phyloP scores from a whole-genome alignment of 2,113 vertebrate species.

The Ursus arctos region DNA sequence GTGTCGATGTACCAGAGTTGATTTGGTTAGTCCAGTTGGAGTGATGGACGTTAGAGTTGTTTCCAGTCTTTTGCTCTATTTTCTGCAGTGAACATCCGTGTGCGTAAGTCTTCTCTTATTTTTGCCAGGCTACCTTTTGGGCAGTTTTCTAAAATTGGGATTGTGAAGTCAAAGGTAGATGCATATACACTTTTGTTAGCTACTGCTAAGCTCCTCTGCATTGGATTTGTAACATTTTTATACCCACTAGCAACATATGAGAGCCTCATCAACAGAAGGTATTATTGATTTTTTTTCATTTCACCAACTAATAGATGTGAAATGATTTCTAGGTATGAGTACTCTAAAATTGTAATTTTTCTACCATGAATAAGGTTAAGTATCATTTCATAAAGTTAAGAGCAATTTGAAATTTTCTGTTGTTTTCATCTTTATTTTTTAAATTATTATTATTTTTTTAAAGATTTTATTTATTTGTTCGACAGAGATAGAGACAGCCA shows the following conservation, averaged over 20 bases:
- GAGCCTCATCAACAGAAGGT: neutral
- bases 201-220: neutral
- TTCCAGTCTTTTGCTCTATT: neutral
- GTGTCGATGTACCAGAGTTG: neutral
- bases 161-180: neutral
- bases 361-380: neutral
- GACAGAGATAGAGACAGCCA: too few species aligned
- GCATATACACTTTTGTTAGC: neutral
- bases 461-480: too few species aligned
- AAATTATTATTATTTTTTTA: too few species aligned
- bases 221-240: neutral
- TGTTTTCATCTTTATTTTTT: neutral
- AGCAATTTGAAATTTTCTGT: neutral
- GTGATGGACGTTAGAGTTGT: neutral
- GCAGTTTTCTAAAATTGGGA: neutral
- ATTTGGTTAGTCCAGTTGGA: neutral
- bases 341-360: neutral
- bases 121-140: neutral
- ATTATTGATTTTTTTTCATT: neutral
- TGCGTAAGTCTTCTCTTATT: neutral
- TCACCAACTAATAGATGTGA: neutral
- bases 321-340: neutral
- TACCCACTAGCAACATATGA: neutral
- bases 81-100: neutral
- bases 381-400: neutral